phyloP scores from a whole-genome alignment of 1,140 invertebrate genomes.

The Phocides pigmalion region DNA sequence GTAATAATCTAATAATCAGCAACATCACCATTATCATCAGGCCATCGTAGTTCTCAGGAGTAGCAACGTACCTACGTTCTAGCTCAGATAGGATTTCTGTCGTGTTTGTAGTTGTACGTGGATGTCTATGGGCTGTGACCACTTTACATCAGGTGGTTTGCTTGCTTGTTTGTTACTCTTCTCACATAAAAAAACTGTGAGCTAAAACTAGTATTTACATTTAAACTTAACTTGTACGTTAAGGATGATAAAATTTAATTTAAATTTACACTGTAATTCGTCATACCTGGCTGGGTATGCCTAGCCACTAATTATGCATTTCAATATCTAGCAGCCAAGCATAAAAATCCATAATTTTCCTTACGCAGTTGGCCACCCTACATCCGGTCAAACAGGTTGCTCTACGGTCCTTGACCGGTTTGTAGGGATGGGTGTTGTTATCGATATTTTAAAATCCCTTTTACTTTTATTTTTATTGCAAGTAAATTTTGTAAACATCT shows the following conservation, averaged over 20 bases:
- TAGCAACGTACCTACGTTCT: too few species aligned
- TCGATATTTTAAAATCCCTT: conserved; percentile 35
- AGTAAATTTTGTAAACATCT: too few species aligned
- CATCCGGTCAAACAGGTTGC: conserved; percentile 73
- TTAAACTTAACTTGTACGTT: not conserved
- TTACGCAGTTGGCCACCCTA: conserved; percentile 54
- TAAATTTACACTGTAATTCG: conserved; percentile 1
- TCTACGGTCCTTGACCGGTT: conserved; percentile 64
- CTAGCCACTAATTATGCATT: conserved; percentile 11
- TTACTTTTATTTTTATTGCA: not conserved
- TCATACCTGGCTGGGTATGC: conserved; percentile 1
- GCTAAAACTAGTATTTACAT: too few species aligned
- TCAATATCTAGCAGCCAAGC: conserved; percentile 35
- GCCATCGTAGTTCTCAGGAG: too few species aligned
- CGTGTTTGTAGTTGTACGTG: too few species aligned
- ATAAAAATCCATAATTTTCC: conserved; percentile 58
- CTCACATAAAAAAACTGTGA: too few species aligned
- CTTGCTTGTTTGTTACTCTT: too few species aligned
- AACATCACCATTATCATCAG: too few species aligned
- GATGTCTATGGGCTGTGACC: too few species aligned
- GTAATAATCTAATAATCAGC: too few species aligned
- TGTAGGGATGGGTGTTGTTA: conserved; percentile 40
- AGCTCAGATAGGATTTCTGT: too few species aligned
- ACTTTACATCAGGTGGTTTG: too few species aligned
- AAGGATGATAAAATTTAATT: conserved; percentile 3